Conservation (phyloP, 1,140 invertebrate genomes). For the Musca vetustissima region DNA sequence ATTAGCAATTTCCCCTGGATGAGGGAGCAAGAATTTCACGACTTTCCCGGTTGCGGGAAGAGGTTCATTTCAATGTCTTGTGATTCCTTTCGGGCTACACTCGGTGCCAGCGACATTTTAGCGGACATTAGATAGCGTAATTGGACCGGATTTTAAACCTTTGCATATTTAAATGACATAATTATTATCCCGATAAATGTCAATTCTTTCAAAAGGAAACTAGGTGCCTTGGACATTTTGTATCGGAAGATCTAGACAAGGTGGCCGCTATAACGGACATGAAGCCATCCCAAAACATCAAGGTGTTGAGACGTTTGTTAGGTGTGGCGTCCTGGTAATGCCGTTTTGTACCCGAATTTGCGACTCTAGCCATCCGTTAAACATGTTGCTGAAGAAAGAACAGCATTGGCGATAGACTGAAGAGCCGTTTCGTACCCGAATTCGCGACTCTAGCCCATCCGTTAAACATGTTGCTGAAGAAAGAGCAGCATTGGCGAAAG, state of each 20-base stretch:
- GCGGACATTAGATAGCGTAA: conserved; percentile 43
- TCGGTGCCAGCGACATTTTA: conserved; percentile 50
- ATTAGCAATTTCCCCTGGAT: conserved; percentile 45
- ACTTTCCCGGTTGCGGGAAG: conserved; percentile 54
- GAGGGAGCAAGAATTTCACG: conserved; percentile 46
- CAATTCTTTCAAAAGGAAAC: background rate
- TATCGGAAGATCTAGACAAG: conserved; percentile 22
- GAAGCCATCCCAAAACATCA: background rate
- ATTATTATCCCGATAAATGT: conserved; percentile 25
- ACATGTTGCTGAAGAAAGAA: too few relatives aligned
- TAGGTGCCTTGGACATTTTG: conserved; percentile 1
- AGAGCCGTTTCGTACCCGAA: too few relatives aligned
- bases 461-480: conserved; percentile 24
- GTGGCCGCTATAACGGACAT: conserved; percentile 8
- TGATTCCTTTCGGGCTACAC: conserved; percentile 50
- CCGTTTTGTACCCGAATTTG: too few relatives aligned
- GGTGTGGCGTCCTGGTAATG: conserved; percentile 50
- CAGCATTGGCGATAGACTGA: too few relatives aligned
- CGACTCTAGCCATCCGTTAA: too few relatives aligned
- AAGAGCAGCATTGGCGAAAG: background rate
- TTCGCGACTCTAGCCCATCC: conserved; percentile 14
- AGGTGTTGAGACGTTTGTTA: conserved; percentile 40
- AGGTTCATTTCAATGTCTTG: conserved; percentile 50
- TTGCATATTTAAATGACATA: conserved; percentile 55
- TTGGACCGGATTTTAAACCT: conserved; percentile 26